Base-by-base conservation (phyloP, 2,113 vertebrate species). In the Athene noctua region DNA sequence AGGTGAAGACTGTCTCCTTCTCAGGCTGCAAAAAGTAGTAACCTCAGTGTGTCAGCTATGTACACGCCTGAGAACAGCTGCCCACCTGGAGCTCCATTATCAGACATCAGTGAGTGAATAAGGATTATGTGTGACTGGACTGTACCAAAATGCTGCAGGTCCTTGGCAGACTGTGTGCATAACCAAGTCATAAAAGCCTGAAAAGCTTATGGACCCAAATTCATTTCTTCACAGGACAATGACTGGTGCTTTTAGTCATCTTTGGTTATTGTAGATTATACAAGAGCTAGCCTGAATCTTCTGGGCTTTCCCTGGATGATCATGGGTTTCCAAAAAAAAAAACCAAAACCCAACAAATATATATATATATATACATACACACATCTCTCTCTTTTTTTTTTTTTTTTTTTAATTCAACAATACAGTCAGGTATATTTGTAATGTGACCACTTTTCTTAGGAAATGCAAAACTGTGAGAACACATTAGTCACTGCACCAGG, bases 291-390 rank as follows among this genome's bases (percentile, higher is more conserved):
- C 19, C 29, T 70, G 26, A 65, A 55, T 58, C 38, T 91, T 81
- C 17, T 54, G 49, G 49, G 8, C 27, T 66, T 80, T 75, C 22
- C 25, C 9, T 15, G 4, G 20, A 65, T 78, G 26, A 68, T 30
- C 5, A 16, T 15, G 20, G 57, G 16, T 62, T 73, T 77, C 4
- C 5, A 44, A n/a, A 52, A 70, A 75, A 15, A 71, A 80, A 10
- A 20, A 16, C 6, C 44, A 44, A 44, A 44, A 15, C 17, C 17
- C 44, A 3, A 52, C 13, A 9, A n/a, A 19, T 67, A 11, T 14
- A 8, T 38, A 25, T 40, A 32, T 2, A 57, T 1, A 18, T 1
- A 23, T 0, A 2, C 0, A 6, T 23, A 6, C 27, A 29, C 27
- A 20, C 7, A 2, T 22, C 44, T 16, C 15, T 44, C 42, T 44